Conservation (phyloP, 92 coral and sea anemone genomes). For the Palythoa grandis region DNA sequence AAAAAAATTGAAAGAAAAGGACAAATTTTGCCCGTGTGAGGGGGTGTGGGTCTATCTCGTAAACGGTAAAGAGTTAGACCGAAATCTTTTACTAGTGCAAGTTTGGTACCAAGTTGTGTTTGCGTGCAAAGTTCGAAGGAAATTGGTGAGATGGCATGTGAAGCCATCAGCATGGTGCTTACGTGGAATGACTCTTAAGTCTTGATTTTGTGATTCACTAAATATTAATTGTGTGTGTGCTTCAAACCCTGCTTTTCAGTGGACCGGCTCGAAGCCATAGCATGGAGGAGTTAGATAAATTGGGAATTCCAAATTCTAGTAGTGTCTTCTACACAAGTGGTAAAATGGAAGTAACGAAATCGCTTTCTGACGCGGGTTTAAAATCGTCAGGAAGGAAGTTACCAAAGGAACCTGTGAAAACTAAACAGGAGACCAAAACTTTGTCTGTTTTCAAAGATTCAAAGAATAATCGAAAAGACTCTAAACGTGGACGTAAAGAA, state of each 20-base stretch:
- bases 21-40: too few species aligned
- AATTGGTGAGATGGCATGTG: too few species aligned
- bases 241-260: conserved; percentile 9
- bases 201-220: background rate
- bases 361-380: conserved; percentile 40
- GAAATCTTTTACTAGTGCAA: too few species aligned
- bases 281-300: conserved; percentile 74
- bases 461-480: conserved; percentile 29
- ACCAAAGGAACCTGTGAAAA: conserved; percentile 24
- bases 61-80: too few species aligned
- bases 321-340: conserved; percentile 57
- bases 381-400: conserved; percentile 35
- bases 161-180: too few species aligned
- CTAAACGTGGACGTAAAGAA: conserved; percentile 38
- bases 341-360: conserved; percentile 5
- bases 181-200: background rate
- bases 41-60: too few species aligned
- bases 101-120: too few species aligned
- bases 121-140: too few species aligned
- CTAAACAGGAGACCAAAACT: conserved; percentile 1
- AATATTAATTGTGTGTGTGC: background rate
- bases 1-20: too few species aligned
- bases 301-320: conserved; percentile 41
- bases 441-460: conserved; percentile 14
- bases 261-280: conserved; percentile 69